Conservation (phyloP, 37 sponge, comb jelly and placozoan species). For the Halichondria panicea region DNA sequence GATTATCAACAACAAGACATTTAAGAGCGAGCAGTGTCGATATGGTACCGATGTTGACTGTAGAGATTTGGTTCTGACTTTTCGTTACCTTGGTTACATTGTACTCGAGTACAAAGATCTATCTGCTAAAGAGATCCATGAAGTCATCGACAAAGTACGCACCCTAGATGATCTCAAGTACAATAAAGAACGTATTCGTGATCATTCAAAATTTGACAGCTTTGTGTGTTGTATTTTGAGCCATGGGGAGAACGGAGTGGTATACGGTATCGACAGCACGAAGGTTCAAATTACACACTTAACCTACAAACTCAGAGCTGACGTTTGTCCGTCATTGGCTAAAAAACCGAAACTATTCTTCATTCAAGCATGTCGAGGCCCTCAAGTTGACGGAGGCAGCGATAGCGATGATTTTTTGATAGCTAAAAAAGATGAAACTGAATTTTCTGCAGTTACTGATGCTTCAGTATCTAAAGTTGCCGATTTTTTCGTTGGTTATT, state of each 20-base stretch:
- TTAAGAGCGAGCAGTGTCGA: neutral
- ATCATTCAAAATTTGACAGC: too few relatives aligned
- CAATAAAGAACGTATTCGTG: too few relatives aligned
- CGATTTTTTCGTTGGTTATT: conserved; percentile 37
- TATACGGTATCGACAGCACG: conserved; percentile 54
- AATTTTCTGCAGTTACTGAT: too few relatives aligned
- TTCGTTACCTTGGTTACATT: conserved; percentile 19
- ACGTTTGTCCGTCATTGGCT: conserved; percentile 26
- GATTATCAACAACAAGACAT: conserved; percentile 57
- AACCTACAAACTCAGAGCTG: conserved; percentile 26
- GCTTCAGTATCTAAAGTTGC: conserved; percentile 12
- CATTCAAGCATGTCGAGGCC: conserved; percentile 80
- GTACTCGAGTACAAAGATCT: conserved; percentile 17
- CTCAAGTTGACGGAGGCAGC: too few relatives aligned
- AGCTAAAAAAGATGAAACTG: too few relatives aligned
- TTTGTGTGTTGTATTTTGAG: too few relatives aligned
- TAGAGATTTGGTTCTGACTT: neutral
- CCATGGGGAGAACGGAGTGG: conserved; percentile 34
- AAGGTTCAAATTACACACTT: conserved; percentile 22
- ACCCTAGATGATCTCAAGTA: conserved; percentile 33
- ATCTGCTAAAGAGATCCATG: conserved; percentile 34
- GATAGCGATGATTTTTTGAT: too few relatives aligned
- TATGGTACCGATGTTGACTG: conserved; percentile 15
- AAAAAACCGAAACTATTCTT: too few relatives aligned
- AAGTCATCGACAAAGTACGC: conserved; percentile 33